These are phyloP conservation scores for Micronisus gabar DNA, from an alignment of 2,113 vertebrate species.

Conservation along the genomic window DNA sequence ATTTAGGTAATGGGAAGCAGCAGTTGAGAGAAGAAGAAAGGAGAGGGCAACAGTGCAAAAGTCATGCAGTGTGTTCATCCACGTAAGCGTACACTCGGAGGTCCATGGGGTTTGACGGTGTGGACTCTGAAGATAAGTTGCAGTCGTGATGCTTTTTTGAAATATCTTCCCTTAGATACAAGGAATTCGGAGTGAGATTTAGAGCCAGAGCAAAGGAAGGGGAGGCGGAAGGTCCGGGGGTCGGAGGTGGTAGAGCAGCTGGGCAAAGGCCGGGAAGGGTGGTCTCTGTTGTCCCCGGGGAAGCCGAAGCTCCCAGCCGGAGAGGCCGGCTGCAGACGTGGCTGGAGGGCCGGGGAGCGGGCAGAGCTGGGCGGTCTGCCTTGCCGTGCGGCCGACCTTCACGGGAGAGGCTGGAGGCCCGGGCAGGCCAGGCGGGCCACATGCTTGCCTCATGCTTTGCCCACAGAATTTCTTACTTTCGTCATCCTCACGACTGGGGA, in stretches of 20 bases:
- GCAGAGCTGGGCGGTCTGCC: neutral
- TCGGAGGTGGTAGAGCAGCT: neutral
- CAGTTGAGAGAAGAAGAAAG: neutral
- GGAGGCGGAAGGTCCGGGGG: neutral
- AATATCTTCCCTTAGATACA: neutral
- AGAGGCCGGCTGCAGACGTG: neutral
- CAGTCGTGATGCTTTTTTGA: neutral
- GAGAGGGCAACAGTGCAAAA: neutral
- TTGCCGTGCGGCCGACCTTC: accelerated
- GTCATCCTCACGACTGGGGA: accelerated
- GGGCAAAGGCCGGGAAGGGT: neutral
- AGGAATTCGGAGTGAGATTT: neutral
- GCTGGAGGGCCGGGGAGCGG: accelerated
- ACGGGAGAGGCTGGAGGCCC: neutral
- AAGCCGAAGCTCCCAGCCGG: neutral
- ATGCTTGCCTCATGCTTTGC: accelerated
- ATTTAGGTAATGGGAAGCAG: neutral
- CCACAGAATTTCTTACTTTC: neutral
- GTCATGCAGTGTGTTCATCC: neutral
- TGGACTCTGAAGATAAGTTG: neutral
- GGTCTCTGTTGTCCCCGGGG: neutral
- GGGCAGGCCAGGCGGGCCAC: neutral
- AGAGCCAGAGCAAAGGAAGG: neutral
- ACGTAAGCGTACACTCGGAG: neutral
- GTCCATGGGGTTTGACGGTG: neutral